These are phyloP conservation scores for Drosophila siamana DNA, from an alignment of 2,888 invertebrate species.

Conservation along the genomic window DNA sequence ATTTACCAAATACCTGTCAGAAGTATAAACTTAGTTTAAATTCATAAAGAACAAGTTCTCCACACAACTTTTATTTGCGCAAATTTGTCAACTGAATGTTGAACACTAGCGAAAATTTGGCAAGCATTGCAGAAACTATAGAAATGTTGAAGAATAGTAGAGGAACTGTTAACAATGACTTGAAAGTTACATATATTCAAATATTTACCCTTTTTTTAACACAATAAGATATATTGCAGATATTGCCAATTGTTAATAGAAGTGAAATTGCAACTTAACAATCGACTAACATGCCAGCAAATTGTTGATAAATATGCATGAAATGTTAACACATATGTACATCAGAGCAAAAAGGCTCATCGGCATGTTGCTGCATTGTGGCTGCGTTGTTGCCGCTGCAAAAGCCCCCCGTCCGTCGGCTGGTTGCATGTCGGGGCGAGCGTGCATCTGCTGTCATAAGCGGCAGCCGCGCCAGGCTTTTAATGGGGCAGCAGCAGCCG, in stretches of 20 bases:
- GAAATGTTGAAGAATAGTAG: not conserved
- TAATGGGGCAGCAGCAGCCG: conserved; percentile 67
- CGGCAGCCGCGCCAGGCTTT: conserved; percentile 70
- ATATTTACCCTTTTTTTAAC: no score
- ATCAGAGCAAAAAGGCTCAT: conserved; percentile 30
- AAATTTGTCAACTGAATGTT: no score
- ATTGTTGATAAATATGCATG: not conserved
- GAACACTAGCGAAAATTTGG: no score
- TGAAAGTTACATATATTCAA: no score
- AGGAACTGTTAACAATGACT: not conserved
- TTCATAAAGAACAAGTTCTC: no score
- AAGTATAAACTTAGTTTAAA: no score
- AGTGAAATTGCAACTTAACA: no score
- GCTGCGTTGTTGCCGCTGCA: conserved; percentile 2
- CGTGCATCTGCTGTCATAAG: conserved; percentile 75
- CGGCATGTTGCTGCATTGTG: conserved; percentile 34
- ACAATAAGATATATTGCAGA: not conserved
- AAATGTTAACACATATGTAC: conserved; percentile 1
- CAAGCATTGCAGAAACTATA: no score
- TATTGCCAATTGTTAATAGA: no score
- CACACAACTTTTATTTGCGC: no score
- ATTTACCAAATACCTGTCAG: no score
- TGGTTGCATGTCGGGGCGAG: conserved; percentile 73
- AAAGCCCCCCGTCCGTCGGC: conserved; percentile 9
- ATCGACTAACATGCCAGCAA: not conserved